phyloP scores from a whole-genome alignment of 2,888 invertebrate genomes.

The Nymphalis polychloros region DNA sequence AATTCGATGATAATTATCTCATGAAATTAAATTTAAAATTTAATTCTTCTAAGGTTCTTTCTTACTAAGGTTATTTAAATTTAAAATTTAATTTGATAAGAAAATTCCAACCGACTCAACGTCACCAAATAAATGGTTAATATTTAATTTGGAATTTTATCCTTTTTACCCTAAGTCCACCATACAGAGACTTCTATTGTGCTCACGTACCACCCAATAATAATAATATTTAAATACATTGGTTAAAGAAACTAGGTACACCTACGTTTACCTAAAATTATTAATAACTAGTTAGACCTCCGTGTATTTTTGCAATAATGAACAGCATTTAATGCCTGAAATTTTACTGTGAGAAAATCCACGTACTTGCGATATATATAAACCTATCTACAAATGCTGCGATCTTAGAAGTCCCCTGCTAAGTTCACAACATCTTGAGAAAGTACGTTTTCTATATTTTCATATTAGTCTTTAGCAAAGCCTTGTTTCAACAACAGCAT shows the following conservation, averaged over 20 bases:
- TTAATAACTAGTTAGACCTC: slow-evolving; percentile 31
- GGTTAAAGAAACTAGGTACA: slow-evolving; percentile 11
- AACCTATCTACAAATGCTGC: background rate
- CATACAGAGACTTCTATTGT: slow-evolving; percentile 6
- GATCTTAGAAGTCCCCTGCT: background rate
- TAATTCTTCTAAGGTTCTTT: too few relatives aligned
- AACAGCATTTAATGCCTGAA: slow-evolving; percentile 27
- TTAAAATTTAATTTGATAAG: slow-evolving; percentile 3
- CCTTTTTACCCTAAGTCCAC: background rate
- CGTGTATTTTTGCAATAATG: slow-evolving; percentile 23
- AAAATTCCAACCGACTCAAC: background rate
- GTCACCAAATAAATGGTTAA: background rate
- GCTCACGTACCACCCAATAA: slow-evolving; percentile 10
- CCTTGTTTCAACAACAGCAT: background rate
- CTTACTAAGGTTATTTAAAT: too few relatives aligned
- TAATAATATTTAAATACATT: slow-evolving; percentile 17
- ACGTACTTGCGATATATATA: slow-evolving; percentile 10
- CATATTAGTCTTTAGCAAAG: background rate
- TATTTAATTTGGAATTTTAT: background rate
- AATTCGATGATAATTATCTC: background rate
- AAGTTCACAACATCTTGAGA: background rate
- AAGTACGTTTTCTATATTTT: background rate
- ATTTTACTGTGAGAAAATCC: background rate
- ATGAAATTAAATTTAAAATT: background rate
- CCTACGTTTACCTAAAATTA: slow-evolving; percentile 12